Evolutionary conservation across 2,113 vertebrate species (phyloP), one percentile per base, ranked within the genome.

Genomic region (Oxyura jamaicensis): DNA sequence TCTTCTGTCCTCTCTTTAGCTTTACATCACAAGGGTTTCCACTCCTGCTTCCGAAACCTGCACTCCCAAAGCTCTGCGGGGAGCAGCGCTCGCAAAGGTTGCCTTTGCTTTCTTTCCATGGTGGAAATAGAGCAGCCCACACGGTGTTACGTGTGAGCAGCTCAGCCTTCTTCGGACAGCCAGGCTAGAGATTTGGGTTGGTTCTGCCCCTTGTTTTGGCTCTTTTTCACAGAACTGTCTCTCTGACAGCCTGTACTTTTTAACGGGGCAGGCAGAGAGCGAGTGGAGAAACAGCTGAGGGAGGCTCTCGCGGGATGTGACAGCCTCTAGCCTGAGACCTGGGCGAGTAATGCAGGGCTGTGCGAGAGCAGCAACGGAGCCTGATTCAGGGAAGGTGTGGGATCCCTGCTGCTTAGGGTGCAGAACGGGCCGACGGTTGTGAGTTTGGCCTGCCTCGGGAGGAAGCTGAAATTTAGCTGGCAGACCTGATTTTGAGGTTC

Each of bases 401-500:
- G 56, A 65, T 86, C 42, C 74, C 72, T 33, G 46, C 29, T 44
- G 60, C 52, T 80, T 13, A 15, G 46, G 65, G 29, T 75, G n/a
- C 28, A 2, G 3, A 89, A 42, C 11, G 3, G 75, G 81, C 74
- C 59, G 62, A 77, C 0, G 26, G 73, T 83, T 65, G 83, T 66
- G 72, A 83, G 46, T 83, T 68, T 36, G 68, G 68, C 42, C 76
- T 83, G 42, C 60, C 10, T 66, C 42, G 81, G 3, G 7, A 90
- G 52, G 79, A 63, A 91, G 86, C 39, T 58, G 42, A 84, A 81
- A 60, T 93, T 53, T 91, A 88, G 76, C 85, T 95, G 90, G 48
- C 88, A 88, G 85, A 81, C 76, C 52, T 94, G 58, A 86, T 91
- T 93, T 91, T 94, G 83, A 92, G 93, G 88, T 90, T 92, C 72